A percentile compares a stretch with the other conserved stretches of the same genome.
Evolutionary conservation across 1,140 invertebrate species (phyloP).

Genomic region (Gyrodactylus bullatarudis): DNA sequence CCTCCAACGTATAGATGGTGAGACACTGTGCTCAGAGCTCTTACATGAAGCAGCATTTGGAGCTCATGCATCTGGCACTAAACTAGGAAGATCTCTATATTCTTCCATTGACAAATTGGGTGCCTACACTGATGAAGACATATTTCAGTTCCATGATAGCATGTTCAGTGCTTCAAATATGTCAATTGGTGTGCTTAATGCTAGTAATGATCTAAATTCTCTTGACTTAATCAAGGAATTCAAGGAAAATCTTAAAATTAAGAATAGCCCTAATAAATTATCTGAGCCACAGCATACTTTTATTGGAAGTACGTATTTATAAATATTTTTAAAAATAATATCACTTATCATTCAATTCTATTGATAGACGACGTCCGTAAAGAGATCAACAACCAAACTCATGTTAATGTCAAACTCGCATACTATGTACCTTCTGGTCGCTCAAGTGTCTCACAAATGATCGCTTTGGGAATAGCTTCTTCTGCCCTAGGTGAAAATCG

Average conservation of each 20-base stretch:
- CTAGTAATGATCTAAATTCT: background rate
- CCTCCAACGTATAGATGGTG: background rate
- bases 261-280: background rate
- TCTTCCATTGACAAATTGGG: background rate
- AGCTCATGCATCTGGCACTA: background rate
- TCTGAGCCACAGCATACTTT: background rate
- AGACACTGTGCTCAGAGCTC: background rate
- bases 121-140: background rate
- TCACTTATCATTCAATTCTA: background rate
- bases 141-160: background rate
- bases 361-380: background rate
- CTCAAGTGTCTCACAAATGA: background rate
- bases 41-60: background rate
- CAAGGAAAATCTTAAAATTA: background rate
- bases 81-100: background rate
- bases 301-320: background rate
- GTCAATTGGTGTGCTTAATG: background rate
- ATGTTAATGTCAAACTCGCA: background rate
- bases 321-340: background rate
- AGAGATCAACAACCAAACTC: background rate
- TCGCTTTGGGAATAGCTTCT: background rate
- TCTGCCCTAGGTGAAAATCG: background rate
- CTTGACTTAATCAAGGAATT: background rate
- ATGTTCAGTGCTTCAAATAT: background rate
- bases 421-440: background rate